Base-by-base conservation (phyloP, 2,113 vertebrate genomes). In the Epinephelus cyanopodus region DNA sequence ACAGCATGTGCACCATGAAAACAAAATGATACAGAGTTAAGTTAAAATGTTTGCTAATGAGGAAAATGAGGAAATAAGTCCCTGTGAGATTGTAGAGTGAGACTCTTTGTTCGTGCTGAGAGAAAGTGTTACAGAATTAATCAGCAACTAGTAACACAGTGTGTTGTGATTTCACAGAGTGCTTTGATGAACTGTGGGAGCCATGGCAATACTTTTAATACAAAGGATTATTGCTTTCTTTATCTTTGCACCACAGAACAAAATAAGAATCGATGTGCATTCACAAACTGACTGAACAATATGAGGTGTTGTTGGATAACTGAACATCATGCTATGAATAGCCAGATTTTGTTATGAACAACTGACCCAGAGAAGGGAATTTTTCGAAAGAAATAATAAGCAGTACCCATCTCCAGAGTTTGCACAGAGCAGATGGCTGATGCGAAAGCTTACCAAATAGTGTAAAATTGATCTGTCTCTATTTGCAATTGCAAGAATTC, bases 191-290 rank as follows among this genome's bases (percentile, higher is more conserved):
- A 88, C 75, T 66, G 37, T 80, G 85, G 68, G 75, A 82, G 53
- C 77, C 60, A 60, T 17, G 21, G 81, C 81, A 69, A 72, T 84
- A 84, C 84, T 87, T 90, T 84, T 84, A 89, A 88, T 83, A 88
- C 71, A 77, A 74, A 78, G 70, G 74, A 83, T 87, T 88, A 89
- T 90, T 91, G 74, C 83, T 90, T 92, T 92, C 62, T 90, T 93
- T 91, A 91, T 93, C 89, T 91, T 62, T 68, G 50, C 78, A 23
- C 21, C 50, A 2, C 79, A 79, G 80, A 90, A 90, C 77, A 76
- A 89, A 90, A 90, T 84, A 87, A 89, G 74, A 83, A 92, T 90
- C 53, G 75, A 88, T 54, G 39, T 18, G 69, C 71, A 74, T 90
- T 83, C 87, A 92, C 79, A 89, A 90, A 77, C 68, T 23, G 72